phyloP scores from a whole-genome alignment of 2,888 invertebrate species.

The Formica aserva region DNA sequence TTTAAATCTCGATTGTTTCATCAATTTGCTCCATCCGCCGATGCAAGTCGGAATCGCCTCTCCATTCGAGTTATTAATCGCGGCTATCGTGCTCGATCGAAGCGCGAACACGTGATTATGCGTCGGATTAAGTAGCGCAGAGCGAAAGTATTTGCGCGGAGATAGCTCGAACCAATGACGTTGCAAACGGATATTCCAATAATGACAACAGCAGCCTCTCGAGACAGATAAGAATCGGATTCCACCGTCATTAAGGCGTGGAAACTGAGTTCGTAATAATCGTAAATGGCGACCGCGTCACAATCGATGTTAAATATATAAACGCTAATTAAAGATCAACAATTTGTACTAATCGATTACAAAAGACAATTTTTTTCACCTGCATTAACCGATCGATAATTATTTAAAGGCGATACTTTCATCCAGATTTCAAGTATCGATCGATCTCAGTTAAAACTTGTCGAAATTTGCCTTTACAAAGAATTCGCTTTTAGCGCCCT shows the following conservation, averaged over 20 bases:
- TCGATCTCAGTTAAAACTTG: background rate
- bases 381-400: background rate
- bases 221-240: conserved; percentile 68
- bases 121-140: conserved; percentile 33
- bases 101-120: conserved; percentile 42
- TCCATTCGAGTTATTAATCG: conserved; percentile 41
- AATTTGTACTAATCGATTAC: background rate
- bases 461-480: background rate
- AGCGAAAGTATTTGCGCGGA: conserved; percentile 55
- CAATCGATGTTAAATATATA: background rate
- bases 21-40: background rate
- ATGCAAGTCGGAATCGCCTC: background rate
- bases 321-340: background rate
- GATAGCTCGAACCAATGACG: conserved; percentile 55
- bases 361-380: background rate
- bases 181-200: conserved; percentile 56
- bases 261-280: conserved; percentile 57
- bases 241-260: conserved; percentile 48
- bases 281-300: conserved; percentile 33
- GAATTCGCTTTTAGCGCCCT: conserved; percentile 2
- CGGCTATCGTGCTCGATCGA: conserved; percentile 16
- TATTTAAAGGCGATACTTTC: background rate
- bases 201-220: conserved; percentile 61
- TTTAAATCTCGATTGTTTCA: background rate
- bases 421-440: background rate